These are phyloP conservation scores for Porites rus DNA, from an alignment of 92 coral and sea anemone species.

Conservation along the genomic window DNA sequence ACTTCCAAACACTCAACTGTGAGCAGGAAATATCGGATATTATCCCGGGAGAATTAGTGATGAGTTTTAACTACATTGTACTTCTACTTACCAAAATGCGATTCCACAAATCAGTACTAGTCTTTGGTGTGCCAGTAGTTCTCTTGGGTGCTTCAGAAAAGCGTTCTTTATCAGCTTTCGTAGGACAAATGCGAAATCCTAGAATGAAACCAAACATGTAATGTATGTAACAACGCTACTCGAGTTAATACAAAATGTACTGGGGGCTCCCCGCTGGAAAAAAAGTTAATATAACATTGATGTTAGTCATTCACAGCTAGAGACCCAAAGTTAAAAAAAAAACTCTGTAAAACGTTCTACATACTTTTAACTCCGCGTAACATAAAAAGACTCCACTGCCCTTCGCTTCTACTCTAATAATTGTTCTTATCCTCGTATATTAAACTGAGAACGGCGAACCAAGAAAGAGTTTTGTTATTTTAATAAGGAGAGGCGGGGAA, in stretches of 20 bases:
- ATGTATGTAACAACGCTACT: background rate
- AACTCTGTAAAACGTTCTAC: background rate
- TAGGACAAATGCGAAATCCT: background rate
- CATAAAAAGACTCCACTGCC: conserved; percentile 7
- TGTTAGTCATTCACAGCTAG: conserved; percentile 21
- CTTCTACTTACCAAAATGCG: no score
- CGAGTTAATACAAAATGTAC: background rate
- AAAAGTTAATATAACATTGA: conserved; percentile 40
- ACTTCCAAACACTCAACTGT: background rate
- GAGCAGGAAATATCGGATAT: background rate
- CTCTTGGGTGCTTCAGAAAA: background rate
- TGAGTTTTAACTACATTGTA: no score
- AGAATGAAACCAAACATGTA: conserved; percentile 7
- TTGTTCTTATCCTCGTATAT: conserved; percentile 41
- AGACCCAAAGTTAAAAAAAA: background rate
- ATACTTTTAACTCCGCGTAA: background rate
- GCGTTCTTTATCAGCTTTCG: background rate
- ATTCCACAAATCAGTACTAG: background rate
- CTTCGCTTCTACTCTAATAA: conserved; percentile 12
- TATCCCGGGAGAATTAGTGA: no score
- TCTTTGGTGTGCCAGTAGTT: background rate
- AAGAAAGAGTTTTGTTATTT: conserved; percentile 68
- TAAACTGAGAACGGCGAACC: conserved; percentile 33
- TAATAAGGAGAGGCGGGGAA: conserved; percentile 69
- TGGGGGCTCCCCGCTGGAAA: conserved; percentile 19